Conservation (phyloP, 1,140 invertebrate species). For the Polypedilum pembai region DNA sequence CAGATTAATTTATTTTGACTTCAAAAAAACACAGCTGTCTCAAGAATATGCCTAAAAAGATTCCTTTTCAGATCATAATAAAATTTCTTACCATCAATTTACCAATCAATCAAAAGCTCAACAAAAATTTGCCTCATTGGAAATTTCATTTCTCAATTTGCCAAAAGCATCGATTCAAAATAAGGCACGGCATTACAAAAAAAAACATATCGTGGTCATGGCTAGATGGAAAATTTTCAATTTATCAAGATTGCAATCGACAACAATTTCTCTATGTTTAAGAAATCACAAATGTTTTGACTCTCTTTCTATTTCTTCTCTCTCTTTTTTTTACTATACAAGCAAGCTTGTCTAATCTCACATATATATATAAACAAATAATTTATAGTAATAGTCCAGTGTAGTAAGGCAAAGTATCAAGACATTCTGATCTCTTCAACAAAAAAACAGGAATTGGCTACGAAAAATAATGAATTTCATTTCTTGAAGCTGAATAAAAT, state of each 20-base stretch:
- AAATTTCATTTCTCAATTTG: neutral
- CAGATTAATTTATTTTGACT: too few relatives aligned
- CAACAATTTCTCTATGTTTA: neutral
- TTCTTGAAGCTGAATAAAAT: neutral
- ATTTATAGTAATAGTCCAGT: constrained; percentile 5
- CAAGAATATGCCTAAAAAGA: too few relatives aligned
- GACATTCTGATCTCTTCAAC: neutral
- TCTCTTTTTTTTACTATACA: neutral
- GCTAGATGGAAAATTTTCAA: neutral
- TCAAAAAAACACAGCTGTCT: too few relatives aligned
- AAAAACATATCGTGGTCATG: too few relatives aligned
- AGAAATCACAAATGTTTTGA: neutral
- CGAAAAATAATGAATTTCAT: constrained; percentile 9
- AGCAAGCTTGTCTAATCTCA: too few relatives aligned
- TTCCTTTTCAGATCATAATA: too few relatives aligned
- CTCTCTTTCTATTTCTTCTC: neutral
- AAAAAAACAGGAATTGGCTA: constrained; percentile 5
- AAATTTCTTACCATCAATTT: too few relatives aligned
- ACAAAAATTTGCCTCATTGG: neutral
- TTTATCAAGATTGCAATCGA: constrained; percentile 2
- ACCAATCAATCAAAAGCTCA: too few relatives aligned
- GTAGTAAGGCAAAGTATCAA: constrained; percentile 1
- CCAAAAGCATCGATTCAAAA: neutral
- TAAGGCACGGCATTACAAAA: neutral
- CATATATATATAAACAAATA: neutral